Evolutionary conservation across 1,140 invertebrate genomes (phyloP).

Genomic region (Drosophila littoralis): DNA sequence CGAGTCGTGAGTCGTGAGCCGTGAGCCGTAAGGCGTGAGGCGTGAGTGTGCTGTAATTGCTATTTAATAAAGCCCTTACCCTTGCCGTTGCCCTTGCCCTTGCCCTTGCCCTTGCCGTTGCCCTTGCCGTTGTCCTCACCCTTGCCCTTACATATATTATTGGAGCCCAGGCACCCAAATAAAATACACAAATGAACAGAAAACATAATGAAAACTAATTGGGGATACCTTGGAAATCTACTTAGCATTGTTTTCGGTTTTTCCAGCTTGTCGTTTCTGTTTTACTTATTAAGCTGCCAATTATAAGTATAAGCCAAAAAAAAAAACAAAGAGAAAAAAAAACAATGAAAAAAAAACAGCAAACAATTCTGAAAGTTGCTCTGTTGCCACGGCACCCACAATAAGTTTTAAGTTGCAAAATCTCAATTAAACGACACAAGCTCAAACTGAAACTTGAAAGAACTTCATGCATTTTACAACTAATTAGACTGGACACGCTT

Average conservation of each 20-base stretch:
- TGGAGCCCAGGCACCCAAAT: constrained; percentile 5
- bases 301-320: neutral
- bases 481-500: neutral
- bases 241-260: constrained; percentile 30
- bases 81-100: neutral
- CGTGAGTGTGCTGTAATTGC: constrained; percentile 62
- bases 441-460: neutral
- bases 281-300: constrained; percentile 14
- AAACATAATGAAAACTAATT: constrained; percentile 74
- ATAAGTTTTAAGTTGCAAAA: neutral
- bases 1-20: too few relatives aligned
- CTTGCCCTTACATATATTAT: neutral
- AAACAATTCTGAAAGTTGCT: too few relatives aligned
- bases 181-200: constrained; percentile 8
- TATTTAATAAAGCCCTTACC: constrained; percentile 63
- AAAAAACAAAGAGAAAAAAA: neutral
- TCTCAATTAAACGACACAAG: neutral
- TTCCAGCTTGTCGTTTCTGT: constrained; percentile 1
- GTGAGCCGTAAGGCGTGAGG: too few relatives aligned
- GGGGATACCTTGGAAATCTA: constrained; percentile 49
- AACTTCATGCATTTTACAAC: neutral
- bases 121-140: neutral
- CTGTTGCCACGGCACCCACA: neutral
- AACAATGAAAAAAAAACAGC: neutral
- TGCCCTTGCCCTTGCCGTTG: neutral